Percentiles rank a stretch among this genome's conserved stretches.
Evolutionary conservation across 2,888 invertebrate species (phyloP).

Genomic region (Polylopha cassiicola): DNA sequence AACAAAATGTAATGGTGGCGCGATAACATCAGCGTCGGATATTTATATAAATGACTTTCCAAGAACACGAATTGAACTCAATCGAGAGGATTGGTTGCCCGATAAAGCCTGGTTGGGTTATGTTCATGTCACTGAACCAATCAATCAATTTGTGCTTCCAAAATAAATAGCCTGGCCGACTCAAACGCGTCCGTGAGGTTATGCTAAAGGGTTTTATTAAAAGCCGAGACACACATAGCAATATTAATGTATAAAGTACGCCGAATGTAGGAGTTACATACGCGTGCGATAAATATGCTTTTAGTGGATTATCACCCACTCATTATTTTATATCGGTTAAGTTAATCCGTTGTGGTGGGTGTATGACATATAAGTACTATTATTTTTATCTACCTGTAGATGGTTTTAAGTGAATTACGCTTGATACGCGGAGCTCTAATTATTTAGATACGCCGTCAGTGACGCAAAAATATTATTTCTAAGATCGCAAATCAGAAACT

Average conservation of each 20-base stretch:
- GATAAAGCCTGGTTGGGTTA: conserved; percentile 9
- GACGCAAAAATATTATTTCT: too few species aligned
- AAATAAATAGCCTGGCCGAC: conserved; percentile 22
- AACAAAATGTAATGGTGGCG: neutral
- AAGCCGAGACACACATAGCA: neutral
- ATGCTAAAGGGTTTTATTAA: neutral
- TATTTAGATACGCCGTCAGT: too few species aligned
- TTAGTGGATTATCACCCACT: conserved; percentile 29
- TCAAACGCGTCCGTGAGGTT: neutral
- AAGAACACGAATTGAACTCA: conserved; percentile 9
- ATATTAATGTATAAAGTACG: too few species aligned
- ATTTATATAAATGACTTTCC: conserved; percentile 10
- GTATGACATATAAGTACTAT: too few species aligned
- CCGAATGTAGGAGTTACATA: neutral
- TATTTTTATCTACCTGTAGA: too few species aligned
- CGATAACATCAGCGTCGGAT: conserved; percentile 9
- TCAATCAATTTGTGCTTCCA: conserved; percentile 27
- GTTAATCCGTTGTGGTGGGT: neutral
- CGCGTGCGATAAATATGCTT: conserved; percentile 31
- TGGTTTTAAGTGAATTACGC: too few species aligned
- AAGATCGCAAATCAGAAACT: too few species aligned
- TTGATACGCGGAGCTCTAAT: too few species aligned
- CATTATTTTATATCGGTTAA: neutral
- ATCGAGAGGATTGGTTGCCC: conserved; percentile 10
- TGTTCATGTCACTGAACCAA: conserved; percentile 17